Percentiles rank a stretch among this genome's conserved stretches.
Conservation (phyloP, 1,140 invertebrate species). For the Helicoverpa zea region DNA sequence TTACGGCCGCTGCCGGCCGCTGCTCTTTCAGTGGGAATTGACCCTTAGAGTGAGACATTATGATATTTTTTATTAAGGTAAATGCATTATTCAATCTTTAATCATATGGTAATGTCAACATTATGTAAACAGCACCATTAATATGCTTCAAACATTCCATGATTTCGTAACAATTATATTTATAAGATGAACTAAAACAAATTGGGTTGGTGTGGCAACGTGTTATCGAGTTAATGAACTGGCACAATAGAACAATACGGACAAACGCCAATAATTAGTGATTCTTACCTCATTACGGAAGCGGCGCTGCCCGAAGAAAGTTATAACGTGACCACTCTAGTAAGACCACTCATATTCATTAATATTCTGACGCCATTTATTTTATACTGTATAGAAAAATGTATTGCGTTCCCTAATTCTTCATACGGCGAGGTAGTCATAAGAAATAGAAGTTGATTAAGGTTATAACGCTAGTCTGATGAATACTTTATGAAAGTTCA, state of each 20-base stretch:
- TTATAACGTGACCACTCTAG: constrained; percentile 52
- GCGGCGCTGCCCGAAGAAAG: constrained; percentile 46
- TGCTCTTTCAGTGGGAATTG: no score
- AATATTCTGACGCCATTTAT: background rate
- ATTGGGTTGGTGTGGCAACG: constrained; percentile 16
- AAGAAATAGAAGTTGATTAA: no score
- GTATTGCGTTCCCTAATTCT: no score
- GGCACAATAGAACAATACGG: constrained; percentile 60
- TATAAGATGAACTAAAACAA: background rate
- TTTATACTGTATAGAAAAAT: no score
- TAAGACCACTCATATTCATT: constrained; percentile 14
- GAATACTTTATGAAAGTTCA: no score
- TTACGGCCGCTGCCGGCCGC: no score
- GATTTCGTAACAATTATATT: background rate
- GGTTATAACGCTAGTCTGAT: no score
- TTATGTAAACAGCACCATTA: background rate
- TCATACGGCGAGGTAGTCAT: no score
- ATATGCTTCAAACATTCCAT: background rate
- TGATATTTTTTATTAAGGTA: no score
- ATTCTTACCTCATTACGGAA: constrained; percentile 63
- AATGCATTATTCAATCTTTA: background rate
- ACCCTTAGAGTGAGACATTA: no score
- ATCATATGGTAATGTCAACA: background rate
- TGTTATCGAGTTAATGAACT: constrained; percentile 59
- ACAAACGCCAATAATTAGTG: constrained; percentile 54